Evolutionary conservation across 2,888 invertebrate species (phyloP).

Genomic region (Drosophila subsilvestris): DNA sequence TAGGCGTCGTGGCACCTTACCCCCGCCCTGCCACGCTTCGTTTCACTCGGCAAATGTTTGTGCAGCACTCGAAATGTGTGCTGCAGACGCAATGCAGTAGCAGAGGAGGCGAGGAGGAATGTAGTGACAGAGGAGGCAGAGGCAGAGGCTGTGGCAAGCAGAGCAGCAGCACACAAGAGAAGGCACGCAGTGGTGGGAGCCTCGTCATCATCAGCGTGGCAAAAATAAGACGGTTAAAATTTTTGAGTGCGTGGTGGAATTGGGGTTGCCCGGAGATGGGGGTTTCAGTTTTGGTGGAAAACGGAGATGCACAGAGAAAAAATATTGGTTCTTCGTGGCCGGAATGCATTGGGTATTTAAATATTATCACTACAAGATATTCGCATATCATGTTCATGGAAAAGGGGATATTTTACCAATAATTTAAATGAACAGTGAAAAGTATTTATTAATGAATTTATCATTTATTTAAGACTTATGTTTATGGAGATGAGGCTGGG

Average conservation of each 20-base stretch:
- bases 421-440: too few species aligned
- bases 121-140: neutral
- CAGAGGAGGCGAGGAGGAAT: neutral
- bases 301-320: neutral
- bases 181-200: conserved; percentile 19
- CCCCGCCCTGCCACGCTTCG: conserved; percentile 43
- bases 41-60: conserved; percentile 77
- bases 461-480: too few species aligned
- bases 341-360: too few species aligned
- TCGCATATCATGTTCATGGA: too few species aligned
- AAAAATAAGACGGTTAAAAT: conserved; percentile 71
- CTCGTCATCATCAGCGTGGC: conserved; percentile 39
- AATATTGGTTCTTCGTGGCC: too few species aligned
- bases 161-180: too few species aligned
- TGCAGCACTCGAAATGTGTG: conserved; percentile 66
- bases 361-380: too few species aligned
- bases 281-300: neutral
- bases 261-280: conserved; percentile 31
- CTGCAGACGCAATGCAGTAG: conserved; percentile 34
- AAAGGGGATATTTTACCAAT: too few species aligned
- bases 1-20: conserved; percentile 39
- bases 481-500: too few species aligned
- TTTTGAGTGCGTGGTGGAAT: conserved; percentile 65
- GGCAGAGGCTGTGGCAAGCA: too few species aligned
- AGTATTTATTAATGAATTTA: too few species aligned